Percentiles rank a stretch among this genome's conserved stretches.
These are phyloP conservation scores for Loripinus fragilis DNA, from an alignment of 2,888 invertebrate species.

Conservation along the genomic window DNA sequence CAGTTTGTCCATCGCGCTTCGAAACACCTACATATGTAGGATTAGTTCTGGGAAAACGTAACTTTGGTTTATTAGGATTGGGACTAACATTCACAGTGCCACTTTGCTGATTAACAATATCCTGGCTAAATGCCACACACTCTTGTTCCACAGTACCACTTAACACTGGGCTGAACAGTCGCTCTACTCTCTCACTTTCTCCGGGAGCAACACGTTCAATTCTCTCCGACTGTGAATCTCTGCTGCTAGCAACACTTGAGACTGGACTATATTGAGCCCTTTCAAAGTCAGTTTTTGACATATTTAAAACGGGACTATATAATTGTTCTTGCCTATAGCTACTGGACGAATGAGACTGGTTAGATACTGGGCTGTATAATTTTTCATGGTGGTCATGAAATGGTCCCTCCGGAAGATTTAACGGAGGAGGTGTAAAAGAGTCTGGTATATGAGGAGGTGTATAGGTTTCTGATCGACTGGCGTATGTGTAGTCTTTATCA, in stretches of 20 bases:
- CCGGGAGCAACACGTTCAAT: too few relatives aligned
- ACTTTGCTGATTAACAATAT: slow-evolving; percentile 73
- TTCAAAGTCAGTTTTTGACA: slow-evolving; percentile 53
- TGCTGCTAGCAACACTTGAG: slow-evolving; percentile 35
- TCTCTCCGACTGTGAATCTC: slow-evolving; percentile 52
- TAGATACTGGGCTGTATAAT: slow-evolving; percentile 57
- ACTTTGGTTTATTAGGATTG: slow-evolving; percentile 73
- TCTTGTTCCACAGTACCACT: slow-evolving; percentile 60
- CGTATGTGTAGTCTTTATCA: slow-evolving; percentile 62
- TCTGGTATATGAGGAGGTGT: slow-evolving; percentile 61
- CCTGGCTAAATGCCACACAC: slow-evolving; percentile 78
- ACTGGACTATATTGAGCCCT: slow-evolving; percentile 48
- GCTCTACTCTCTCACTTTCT: not conserved
- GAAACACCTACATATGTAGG: slow-evolving; percentile 81
- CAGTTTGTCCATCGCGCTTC: slow-evolving; percentile 70
- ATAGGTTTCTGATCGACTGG: slow-evolving; percentile 68
- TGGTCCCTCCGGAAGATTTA: slow-evolving; percentile 55
- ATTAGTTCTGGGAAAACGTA: slow-evolving; percentile 82
- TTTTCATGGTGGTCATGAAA: slow-evolving; percentile 64
- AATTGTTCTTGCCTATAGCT: slow-evolving; percentile 59
- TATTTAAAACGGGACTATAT: slow-evolving; percentile 59
- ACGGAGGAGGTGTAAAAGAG: slow-evolving; percentile 61
- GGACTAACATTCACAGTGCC: slow-evolving; percentile 67
- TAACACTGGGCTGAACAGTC: slow-evolving; percentile 62
- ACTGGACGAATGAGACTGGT: slow-evolving; percentile 54